Base-by-base conservation (phyloP, 2,888 invertebrate species). In the Cryptophagus acutangulus region DNA sequence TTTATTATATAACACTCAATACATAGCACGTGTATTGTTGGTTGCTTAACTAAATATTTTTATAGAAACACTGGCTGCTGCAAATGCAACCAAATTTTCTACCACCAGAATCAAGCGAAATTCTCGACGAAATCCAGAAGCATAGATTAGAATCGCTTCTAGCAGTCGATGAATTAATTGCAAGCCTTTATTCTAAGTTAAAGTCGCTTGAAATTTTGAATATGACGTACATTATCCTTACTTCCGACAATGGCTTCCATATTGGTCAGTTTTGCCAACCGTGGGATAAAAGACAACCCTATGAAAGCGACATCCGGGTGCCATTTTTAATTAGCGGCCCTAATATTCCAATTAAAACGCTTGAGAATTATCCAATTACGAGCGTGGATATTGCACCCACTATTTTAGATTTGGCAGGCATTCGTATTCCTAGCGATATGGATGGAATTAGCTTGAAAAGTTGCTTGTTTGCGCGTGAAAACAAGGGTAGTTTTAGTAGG, bases 221-320 rank as follows among this genome's bases (percentile, higher is more conserved):
- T 1, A 76, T 87, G 51, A 93, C 93, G 0, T 91, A 84, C 56
- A 62, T 93, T 0, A 78, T 93, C 36, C 89, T 81, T 57, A 85
- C 90, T 0, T 92, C 92, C 0, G 93, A 94, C 62, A 90, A 93
- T 69, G 93, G 93, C 14, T 94, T 83, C 67, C 93, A 94, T 70
- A 73, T 93, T 52, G 89, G 92, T 8, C 92, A 93, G 71, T 92
- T 90, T 69, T 81, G 86, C 2, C 80, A 89, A 71, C 85, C 90
- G 0, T 82, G 81, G 71, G 93, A 94, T 68, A 94, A 94, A 62
- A 74, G 93, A 1, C 90, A 91, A 58, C 87, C 88, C 0, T 94
- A 94, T 67, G 91, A 94, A 63, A 83, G 88, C 0, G 94, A 94
- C 61, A 82, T 92, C 29, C 77, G 82, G 52, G 82, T 94, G 0